A percentile compares a stretch with the other conserved stretches of the same genome.
Evolutionary conservation across 1,140 invertebrate species (phyloP).

Genomic region (Megalonaias nervosa): DNA sequence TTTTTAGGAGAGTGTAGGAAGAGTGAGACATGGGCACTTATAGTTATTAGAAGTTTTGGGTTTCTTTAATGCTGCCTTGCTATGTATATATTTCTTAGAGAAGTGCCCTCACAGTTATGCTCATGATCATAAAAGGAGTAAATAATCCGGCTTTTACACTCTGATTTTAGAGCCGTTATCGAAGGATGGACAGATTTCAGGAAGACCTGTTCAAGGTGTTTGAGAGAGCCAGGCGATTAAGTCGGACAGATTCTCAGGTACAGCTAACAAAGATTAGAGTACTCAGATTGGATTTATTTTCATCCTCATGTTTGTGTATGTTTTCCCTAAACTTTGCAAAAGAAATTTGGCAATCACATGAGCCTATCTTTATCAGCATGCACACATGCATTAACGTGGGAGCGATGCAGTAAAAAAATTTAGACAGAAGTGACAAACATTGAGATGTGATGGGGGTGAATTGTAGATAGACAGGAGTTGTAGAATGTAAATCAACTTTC

Average conservation of each 20-base stretch:
- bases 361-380: neutral
- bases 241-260: conserved; percentile 86
- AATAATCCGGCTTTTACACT: neutral
- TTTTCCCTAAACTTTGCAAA: neutral
- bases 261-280: neutral
- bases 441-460: neutral
- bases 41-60: too few relatives aligned
- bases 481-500: too few relatives aligned
- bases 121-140: too few relatives aligned
- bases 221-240: conserved; percentile 88
- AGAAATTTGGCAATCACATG: neutral
- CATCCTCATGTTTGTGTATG: neutral
- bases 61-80: too few relatives aligned
- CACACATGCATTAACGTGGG: neutral
- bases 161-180: conserved; percentile 83
- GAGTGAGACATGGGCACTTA: too few relatives aligned
- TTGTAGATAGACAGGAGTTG: too few relatives aligned
- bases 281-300: neutral
- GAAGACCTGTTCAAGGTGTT: conserved; percentile 96
- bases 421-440: neutral
- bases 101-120: too few relatives aligned
- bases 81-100: too few relatives aligned
- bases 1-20: too few relatives aligned
- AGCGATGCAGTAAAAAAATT: neutral
- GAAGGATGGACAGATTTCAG: conserved; percentile 94